These are phyloP conservation scores for Holothuria scabra DNA, from an alignment of 53 echinoderm and acorn worm species.

Conservation along the genomic window DNA sequence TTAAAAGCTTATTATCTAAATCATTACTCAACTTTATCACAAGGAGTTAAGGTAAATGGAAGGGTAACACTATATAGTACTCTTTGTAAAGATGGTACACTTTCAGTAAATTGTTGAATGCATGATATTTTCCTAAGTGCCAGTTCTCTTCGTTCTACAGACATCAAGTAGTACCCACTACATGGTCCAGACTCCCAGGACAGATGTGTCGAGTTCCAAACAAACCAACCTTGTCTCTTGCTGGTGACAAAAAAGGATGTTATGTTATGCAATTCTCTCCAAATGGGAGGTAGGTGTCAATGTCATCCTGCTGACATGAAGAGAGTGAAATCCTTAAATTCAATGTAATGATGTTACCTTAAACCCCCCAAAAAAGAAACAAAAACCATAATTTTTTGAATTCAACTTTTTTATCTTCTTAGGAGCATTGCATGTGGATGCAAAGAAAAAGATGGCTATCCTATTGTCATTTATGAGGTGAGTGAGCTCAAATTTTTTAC, in stretches of 20 bases:
- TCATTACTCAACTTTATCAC: no score
- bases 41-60: no score
- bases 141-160: neutral
- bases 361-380: no score
- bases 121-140: no score
- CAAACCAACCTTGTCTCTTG: constrained; percentile 76
- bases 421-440: constrained; percentile 87
- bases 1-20: no score
- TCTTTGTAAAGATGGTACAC: no score
- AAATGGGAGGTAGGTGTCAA: constrained; percentile 70
- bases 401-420: constrained; percentile 1
- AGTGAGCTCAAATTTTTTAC: neutral
- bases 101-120: no score
- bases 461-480: constrained; percentile 92
- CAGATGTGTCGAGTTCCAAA: constrained; percentile 96
- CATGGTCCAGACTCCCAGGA: constrained; percentile 89
- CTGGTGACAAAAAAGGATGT: constrained; percentile 91
- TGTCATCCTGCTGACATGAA: neutral
- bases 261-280: constrained; percentile 91
- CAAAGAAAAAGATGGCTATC: constrained; percentile 91
- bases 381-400: no score
- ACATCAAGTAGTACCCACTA: constrained; percentile 57
- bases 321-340: neutral
- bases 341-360: neutral
- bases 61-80: no score